phyloP scores from a whole-genome alignment of 2,797 vertebrate genomes.

The Heteromormyrus szaboi region DNA sequence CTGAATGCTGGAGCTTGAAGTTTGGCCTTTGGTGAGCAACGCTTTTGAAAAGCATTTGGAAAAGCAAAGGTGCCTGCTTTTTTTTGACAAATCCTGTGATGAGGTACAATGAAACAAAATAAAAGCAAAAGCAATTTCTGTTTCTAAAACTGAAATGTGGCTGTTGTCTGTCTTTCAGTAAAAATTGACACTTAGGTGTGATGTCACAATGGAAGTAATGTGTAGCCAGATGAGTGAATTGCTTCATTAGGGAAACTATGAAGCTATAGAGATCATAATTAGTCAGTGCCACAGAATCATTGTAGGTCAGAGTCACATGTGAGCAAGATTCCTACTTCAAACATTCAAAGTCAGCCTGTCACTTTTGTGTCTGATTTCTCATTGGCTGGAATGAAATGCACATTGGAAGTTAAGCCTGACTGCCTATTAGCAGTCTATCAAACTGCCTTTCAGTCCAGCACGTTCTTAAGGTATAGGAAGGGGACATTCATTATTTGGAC shows the following conservation, averaged over 20 bases:
- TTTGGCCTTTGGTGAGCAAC: background rate
- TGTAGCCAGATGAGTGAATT: background rate
- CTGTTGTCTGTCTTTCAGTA: background rate
- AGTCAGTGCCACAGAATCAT: background rate
- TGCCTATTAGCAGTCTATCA: background rate
- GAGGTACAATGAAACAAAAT: background rate
- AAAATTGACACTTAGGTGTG: background rate
- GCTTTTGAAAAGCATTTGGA: background rate
- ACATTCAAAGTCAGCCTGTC: background rate
- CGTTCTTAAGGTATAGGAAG: background rate
- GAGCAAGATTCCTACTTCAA: background rate
- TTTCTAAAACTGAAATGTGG: background rate
- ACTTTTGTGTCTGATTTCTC: background rate
- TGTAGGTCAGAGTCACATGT: background rate
- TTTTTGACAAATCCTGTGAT: background rate
- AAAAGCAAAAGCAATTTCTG: background rate
- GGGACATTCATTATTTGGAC: background rate
- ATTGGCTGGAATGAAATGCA: background rate
- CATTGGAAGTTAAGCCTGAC: background rate
- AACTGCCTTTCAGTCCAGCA: background rate
- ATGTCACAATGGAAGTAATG: background rate
- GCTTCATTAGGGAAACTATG: background rate
- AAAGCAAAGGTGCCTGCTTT: background rate
- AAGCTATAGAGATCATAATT: background rate
- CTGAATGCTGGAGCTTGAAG: background rate